Base-by-base conservation (phyloP, 2,888 invertebrate genomes). In the Mesorhabditis sp. region DNA sequence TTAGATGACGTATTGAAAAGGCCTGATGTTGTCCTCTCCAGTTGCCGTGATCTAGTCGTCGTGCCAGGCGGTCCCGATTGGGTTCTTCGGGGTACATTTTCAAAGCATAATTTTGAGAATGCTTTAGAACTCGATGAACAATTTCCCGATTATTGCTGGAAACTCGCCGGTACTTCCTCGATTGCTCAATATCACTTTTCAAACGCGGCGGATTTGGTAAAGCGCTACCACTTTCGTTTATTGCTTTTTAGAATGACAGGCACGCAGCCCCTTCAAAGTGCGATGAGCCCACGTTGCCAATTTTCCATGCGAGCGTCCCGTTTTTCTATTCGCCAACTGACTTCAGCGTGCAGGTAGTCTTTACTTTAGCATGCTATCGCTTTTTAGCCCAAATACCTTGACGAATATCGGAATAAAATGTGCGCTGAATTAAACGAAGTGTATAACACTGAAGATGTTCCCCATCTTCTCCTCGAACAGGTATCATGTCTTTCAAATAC, bases 261-360 rank as follows among this genome's bases (percentile, higher is more conserved):
- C 15, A 13, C 43, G 15, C 44, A 10, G 44, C 15, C 66, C 41
- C 3, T 42, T 65, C 13, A 43, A 15, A 28, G 10, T 28, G 63
- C n/a, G 10, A 13, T 10, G 15, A 13, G n/a, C 4, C n/a, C 10
- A 6, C 28, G n/a, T 43, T 70, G 4, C 70, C 70, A 45, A 43
- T n/a, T 4, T 70, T 70, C 61, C 67, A 67, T 42, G 70, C 70
- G 5, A 67, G 63, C 64, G 64, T 70, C 10, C 70, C 70, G 28
- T 64, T 62, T 50, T 70, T 70, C 58, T 41, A 45, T 3, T 70
- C 70, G 4, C 70, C 70, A 7, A 66, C 63, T 41, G 67, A 70
- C 61, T 44, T 70, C 44, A 67, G 67, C 50, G 44, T 70, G 28
- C 70, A 70, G 70, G 70, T 70, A n/a, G 6, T 5, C 10, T 6